phyloP scores from a whole-genome alignment of 2,888 invertebrate genomes.

The Hecatera dysodea region DNA sequence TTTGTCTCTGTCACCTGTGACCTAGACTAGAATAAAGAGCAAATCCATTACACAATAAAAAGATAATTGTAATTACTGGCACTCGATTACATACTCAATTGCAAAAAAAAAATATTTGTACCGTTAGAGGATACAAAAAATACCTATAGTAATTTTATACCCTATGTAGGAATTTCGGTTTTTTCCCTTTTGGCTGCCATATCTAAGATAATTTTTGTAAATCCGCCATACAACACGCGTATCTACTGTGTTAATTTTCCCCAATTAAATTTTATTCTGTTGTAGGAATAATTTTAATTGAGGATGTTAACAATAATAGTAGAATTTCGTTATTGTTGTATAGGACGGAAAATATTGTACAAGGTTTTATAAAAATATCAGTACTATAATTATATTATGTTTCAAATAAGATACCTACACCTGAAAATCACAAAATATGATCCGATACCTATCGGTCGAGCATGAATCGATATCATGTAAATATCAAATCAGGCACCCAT shows the following conservation, averaged over 20 bases:
- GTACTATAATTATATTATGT: background rate
- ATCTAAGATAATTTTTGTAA: background rate
- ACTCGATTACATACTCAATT: background rate
- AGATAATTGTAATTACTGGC: slow-evolving; percentile 4
- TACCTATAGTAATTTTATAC: background rate
- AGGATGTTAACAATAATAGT: slow-evolving; percentile 4
- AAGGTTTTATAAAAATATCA: background rate
- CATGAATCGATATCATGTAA: slow-evolving; percentile 9
- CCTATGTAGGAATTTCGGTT: background rate
- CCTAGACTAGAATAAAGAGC: too few species aligned
- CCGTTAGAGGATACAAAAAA: background rate
- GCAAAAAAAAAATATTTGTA: background rate
- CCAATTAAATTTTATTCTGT: background rate
- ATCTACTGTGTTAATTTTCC: slow-evolving; percentile 9
- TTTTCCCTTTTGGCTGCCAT: background rate
- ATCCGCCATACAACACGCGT: background rate
- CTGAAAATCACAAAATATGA: slow-evolving; percentile 2
- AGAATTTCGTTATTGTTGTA: background rate
- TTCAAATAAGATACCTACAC: background rate
- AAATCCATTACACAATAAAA: too few species aligned
- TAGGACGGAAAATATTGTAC: background rate
- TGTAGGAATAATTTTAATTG: slow-evolving; percentile 14
- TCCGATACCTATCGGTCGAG: background rate
- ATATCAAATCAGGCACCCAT: slow-evolving; percentile 32
- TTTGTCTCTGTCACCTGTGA: too few species aligned